A percentile compares a stretch with the other conserved stretches of the same genome.
Evolutionary conservation across 2,888 invertebrate species (phyloP).

Genomic region (Scrobipalpa atriplicella): DNA sequence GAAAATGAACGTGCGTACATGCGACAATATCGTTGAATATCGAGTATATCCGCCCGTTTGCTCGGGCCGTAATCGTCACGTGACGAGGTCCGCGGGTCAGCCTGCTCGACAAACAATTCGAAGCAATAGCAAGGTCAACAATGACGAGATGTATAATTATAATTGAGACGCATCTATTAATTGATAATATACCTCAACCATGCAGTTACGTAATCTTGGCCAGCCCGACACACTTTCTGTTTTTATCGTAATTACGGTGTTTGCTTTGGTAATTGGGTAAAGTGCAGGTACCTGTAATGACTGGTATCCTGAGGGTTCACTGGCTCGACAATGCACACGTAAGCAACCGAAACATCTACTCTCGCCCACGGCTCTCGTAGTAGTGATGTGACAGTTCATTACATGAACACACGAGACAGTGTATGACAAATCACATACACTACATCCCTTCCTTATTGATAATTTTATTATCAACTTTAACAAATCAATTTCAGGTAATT

Average conservation of each 20-base stretch:
- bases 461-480: too few species aligned
- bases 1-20: too few species aligned
- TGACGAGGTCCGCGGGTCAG: conserved; percentile 49
- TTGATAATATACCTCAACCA: conserved; percentile 26
- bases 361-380: not conserved
- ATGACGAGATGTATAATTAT: conserved; percentile 39
- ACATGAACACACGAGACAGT: not conserved
- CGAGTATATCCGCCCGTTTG: not conserved
- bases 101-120: conserved; percentile 55
- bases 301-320: not conserved
- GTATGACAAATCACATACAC: not conserved
- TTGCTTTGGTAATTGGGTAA: conserved; percentile 31
- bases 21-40: not conserved
- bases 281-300: not conserved
- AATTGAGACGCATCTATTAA: conserved; percentile 37
- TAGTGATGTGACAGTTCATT: not conserved
- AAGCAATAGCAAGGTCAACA: conserved; percentile 63
- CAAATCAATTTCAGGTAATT: too few species aligned
- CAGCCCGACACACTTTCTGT: conserved; percentile 36
- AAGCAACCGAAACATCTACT: not conserved
- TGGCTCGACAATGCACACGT: too few species aligned
- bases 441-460: not conserved
- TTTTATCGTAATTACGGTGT: conserved; percentile 30
- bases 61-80: conserved; percentile 16
- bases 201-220: conserved; percentile 30